These are phyloP conservation scores for Tinea pellionella DNA, from an alignment of 2,888 invertebrate genomes.

Conservation along the genomic window DNA sequence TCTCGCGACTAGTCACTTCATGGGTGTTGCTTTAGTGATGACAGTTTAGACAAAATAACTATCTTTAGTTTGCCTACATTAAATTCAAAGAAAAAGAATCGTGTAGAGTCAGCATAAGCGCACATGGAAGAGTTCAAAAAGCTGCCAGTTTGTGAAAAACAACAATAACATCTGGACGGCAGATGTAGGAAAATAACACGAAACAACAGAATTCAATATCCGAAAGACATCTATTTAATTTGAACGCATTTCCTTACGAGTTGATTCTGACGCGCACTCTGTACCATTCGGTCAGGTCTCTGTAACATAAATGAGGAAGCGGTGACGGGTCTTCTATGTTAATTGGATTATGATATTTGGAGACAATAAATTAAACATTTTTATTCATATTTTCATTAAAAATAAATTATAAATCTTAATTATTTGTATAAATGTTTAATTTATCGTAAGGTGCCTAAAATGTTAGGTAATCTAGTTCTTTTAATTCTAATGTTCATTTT, in stretches of 20 bases:
- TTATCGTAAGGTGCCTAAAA: not conserved
- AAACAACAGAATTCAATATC: slow-evolving; percentile 59
- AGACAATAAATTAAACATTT: slow-evolving; percentile 1
- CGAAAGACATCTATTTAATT: slow-evolving; percentile 54
- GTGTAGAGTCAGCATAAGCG: not conserved
- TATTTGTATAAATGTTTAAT: not conserved
- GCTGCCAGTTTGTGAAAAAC: slow-evolving; percentile 58
- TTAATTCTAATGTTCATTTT: not conserved
- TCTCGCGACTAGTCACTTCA: too few species aligned
- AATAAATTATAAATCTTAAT: not conserved
- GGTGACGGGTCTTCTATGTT: slow-evolving; percentile 41
- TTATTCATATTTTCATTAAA: not conserved
- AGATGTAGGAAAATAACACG: slow-evolving; percentile 63
- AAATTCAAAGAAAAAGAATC: too few species aligned
- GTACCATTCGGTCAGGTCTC: slow-evolving; percentile 83
- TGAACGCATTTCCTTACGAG: slow-evolving; percentile 78
- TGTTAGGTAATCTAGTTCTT: not conserved
- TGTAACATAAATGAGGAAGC: slow-evolving; percentile 66
- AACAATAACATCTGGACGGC: slow-evolving; percentile 60
- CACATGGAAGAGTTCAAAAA: slow-evolving; percentile 21
- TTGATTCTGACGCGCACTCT: slow-evolving; percentile 87
- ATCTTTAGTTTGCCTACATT: too few species aligned
- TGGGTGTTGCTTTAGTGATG: too few species aligned
- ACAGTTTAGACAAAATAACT: too few species aligned
- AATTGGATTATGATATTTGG: not conserved